Percentiles rank a stretch among this genome's conserved stretches.
Evolutionary conservation across 2,888 invertebrate genomes (phyloP).

Genomic region (Stratiomys singularior): DNA sequence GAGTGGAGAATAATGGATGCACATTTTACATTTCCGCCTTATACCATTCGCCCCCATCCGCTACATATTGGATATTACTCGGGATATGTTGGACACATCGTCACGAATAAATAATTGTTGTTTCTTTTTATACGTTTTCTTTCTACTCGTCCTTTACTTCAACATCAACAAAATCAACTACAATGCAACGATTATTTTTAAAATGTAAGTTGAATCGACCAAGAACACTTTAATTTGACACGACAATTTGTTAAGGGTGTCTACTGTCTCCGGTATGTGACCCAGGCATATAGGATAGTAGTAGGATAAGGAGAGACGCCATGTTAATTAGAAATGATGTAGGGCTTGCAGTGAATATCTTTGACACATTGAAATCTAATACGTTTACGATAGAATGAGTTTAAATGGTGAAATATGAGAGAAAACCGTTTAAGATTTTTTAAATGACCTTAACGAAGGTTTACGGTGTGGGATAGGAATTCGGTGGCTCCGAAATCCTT

Average conservation of each 20-base stretch:
- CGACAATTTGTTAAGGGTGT: not conserved
- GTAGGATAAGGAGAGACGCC: not conserved
- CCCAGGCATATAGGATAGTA: not conserved
- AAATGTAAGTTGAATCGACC: constrained; percentile 14
- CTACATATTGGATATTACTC: not conserved
- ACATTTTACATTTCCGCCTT: not conserved
- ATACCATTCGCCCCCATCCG: not conserved
- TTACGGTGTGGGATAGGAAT: not conserved
- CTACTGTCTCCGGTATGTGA: not conserved
- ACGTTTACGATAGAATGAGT: constrained; percentile 9
- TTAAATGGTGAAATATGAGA: not conserved
- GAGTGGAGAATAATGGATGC: not conserved
- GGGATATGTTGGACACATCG: not conserved
- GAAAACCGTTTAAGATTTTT: not conserved
- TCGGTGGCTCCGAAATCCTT: not conserved
- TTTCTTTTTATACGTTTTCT: not conserved
- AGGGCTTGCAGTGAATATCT: constrained; percentile 16
- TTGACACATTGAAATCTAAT: constrained; percentile 12
- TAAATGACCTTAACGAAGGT: not conserved
- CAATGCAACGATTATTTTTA: constrained; percentile 22
- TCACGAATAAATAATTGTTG: constrained; percentile 13
- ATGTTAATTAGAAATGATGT: constrained; percentile 30
- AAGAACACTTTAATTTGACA: not conserved
- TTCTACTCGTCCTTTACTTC: not conserved
- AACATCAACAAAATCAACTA: no score